Evolutionary conservation across 2,888 invertebrate genomes (phyloP).

Genomic region (Graphium colonna): DNA sequence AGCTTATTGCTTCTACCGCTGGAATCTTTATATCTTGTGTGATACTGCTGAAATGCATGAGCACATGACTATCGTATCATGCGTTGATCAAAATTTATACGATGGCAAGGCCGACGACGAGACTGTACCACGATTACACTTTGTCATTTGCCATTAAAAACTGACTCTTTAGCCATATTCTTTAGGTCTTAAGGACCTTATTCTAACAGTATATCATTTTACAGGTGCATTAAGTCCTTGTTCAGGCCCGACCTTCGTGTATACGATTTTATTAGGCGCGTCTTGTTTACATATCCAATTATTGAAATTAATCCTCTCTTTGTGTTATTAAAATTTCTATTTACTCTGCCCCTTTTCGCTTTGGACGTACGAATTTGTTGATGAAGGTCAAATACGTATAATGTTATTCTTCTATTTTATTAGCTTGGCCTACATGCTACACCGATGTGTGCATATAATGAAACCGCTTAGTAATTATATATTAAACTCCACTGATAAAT

Average conservation of each 20-base stretch:
- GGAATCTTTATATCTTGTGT: too few species aligned
- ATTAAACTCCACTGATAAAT: too few species aligned
- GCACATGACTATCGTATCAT: constrained; percentile 5
- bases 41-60: too few species aligned
- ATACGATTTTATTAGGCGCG: constrained; percentile 10
- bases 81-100: constrained; percentile 19
- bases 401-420: too few species aligned
- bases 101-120: constrained; percentile 13
- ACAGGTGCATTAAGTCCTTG: background rate
- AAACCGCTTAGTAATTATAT: too few species aligned
- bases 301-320: constrained; percentile 1
- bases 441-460: too few species aligned
- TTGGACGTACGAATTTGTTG: too few species aligned
- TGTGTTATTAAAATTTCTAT: background rate
- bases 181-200: background rate
- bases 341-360: background rate
- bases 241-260: constrained; percentile 7
- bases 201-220: background rate
- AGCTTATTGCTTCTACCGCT: too few species aligned
- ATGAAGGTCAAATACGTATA: too few species aligned
- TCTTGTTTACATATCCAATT: constrained; percentile 9
- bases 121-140: constrained; percentile 13
- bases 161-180: background rate
- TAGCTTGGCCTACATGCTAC: too few species aligned
- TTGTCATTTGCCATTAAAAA: background rate